Base-by-base conservation (phyloP, 2,888 invertebrate species). In the Temnothorax unifasciatus region DNA sequence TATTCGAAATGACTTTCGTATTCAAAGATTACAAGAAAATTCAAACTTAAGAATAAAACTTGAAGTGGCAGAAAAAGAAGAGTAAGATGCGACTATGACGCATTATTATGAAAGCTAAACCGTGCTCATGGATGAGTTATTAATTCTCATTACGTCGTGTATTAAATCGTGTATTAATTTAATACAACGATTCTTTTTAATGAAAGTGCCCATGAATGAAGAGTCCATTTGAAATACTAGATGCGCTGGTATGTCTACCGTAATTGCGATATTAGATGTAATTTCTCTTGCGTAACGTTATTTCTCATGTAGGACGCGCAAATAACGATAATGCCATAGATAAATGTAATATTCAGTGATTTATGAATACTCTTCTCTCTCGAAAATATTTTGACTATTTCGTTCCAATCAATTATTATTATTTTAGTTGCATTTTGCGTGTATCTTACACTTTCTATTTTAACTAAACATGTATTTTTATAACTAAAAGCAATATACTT, bases 231-330 rank as follows among this genome's bases (percentile, higher is more conserved):
- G 47, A 73, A 73, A 73, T 59, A 69, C 57, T 79, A 29, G 8
- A 73, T 34, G 34, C 18, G 38, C 47, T 57, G 29, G 21, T 52
- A 15, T 34, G 15, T 21, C 44, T 21, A 11, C 34, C 18, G 15
- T 79, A 59, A 71, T 71, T 69, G 18, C 57, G 21, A 21, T 47
- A 57, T 68, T 79, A 79, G 34, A 73, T 11, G 74, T 34, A 73
- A 79, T 79, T 71, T 73, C 38, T 59, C 59, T 79, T 73, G 47
- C n/a, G n/a, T 66, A 74, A 52, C 57, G 34, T 57, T 71, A 69
- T 44, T 75, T 50, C 29, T 79, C 38, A 77, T 59, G 57, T 47
- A 41, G 50, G 50, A 77, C 41, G 68, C 11, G 77, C 59, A 50
- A 68, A 77, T 77, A 68, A 59, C 25, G 29, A 44, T 59, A 59